phyloP scores from a whole-genome alignment of 2,888 invertebrate genomes.

The Dasysyrphus tricinctus region DNA sequence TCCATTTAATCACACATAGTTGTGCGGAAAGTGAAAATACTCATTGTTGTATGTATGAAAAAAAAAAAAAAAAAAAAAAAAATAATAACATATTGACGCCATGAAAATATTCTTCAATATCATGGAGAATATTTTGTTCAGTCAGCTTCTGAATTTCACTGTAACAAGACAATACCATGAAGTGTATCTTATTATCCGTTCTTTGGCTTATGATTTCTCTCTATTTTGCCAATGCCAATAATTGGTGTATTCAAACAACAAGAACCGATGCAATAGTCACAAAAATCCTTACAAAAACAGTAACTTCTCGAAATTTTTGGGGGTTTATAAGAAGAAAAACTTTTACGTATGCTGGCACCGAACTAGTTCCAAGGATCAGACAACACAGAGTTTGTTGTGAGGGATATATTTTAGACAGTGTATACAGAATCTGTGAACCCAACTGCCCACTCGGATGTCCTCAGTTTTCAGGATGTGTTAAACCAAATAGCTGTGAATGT shows the following conservation, averaged over 20 bases:
- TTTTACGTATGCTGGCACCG: not conserved
- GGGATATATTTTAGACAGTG: constrained; percentile 81
- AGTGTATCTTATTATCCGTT: constrained; percentile 15
- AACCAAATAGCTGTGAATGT: constrained; percentile 83
- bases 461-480: constrained; percentile 81
- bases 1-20: not conserved
- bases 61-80: not conserved
- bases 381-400: constrained; percentile 83
- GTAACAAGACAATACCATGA: constrained; percentile 44
- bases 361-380: constrained; percentile 1
- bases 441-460: constrained; percentile 78
- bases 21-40: not conserved
- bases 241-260: constrained; percentile 40
- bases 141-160: constrained; percentile 39
- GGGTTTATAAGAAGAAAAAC: not conserved
- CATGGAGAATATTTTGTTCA: not conserved
- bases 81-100: not conserved
- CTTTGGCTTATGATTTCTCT: not conserved
- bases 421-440: constrained; percentile 79
- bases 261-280: not conserved
- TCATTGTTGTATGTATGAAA: no score
- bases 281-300: not conserved
- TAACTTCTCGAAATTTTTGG: not conserved
- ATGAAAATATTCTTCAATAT: not conserved
- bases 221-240: constrained; percentile 12